phyloP scores from a whole-genome alignment of 1,140 invertebrate genomes.

The Teleopsis dalmanni region DNA sequence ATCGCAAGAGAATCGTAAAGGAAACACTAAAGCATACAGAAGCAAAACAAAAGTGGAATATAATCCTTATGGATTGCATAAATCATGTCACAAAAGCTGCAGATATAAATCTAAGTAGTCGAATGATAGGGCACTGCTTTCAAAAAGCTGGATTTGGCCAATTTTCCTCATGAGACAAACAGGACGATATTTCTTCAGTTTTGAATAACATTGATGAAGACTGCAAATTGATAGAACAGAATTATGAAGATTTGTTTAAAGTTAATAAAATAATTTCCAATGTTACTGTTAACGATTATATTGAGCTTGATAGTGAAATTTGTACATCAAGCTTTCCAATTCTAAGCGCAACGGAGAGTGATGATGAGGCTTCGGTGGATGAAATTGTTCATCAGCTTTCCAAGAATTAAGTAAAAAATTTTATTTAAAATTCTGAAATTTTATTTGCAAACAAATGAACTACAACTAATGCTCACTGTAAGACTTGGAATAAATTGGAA shows the following conservation, averaged over 20 bases:
- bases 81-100: neutral
- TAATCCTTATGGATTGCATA: neutral
- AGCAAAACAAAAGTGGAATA: neutral
- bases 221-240: neutral
- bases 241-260: neutral
- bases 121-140: conserved; percentile 1
- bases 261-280: too few relatives aligned
- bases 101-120: neutral
- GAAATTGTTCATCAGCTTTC: too few relatives aligned
- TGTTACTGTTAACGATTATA: too few relatives aligned
- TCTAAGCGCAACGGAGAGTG: too few relatives aligned
- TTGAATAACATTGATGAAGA: neutral
- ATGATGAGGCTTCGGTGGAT: too few relatives aligned
- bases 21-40: conserved; percentile 20
- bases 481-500: too few relatives aligned
- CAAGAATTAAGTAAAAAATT: too few relatives aligned
- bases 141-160: neutral
- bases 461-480: too few relatives aligned
- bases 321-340: too few relatives aligned
- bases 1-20: conserved; percentile 23
- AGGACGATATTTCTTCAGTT: neutral
- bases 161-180: neutral
- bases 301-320: too few relatives aligned
- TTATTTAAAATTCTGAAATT: too few relatives aligned
- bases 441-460: too few relatives aligned